Conservation (phyloP, 2,888 invertebrate genomes). For the Mactromeris polynyma region DNA sequence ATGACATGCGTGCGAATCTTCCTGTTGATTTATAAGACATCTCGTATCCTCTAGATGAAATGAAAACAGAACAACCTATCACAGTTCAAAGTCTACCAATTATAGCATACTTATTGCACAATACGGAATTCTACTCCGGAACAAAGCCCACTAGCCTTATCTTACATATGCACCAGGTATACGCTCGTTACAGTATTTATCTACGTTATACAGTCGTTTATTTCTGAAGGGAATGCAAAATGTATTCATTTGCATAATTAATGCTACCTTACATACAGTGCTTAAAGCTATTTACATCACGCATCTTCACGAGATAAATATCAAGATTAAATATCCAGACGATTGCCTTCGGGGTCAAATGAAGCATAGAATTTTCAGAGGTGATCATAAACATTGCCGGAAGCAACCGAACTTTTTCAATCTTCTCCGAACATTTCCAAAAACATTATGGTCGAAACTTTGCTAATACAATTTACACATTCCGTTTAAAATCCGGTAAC, state of each 20-base stretch:
- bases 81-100: background rate
- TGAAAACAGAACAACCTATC: background rate
- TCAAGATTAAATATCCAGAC: background rate
- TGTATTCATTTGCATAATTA: background rate
- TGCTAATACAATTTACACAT: no score
- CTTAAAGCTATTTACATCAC: background rate
- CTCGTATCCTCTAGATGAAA: background rate
- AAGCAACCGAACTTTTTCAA: background rate
- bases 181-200: background rate
- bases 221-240: slow-evolving; percentile 7
- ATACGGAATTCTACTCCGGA: background rate
- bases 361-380: background rate
- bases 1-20: slow-evolving; percentile 14
- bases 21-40: slow-evolving; percentile 12
- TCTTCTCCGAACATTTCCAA: background rate
- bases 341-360: background rate
- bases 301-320: background rate
- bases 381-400: background rate
- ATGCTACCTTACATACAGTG: background rate
- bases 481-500: no score
- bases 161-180: background rate
- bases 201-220: background rate
- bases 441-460: background rate
- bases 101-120: background rate
- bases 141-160: background rate